These are phyloP conservation scores for Fragum sueziense DNA, from an alignment of 2,888 invertebrate species.

Conservation along the genomic window DNA sequence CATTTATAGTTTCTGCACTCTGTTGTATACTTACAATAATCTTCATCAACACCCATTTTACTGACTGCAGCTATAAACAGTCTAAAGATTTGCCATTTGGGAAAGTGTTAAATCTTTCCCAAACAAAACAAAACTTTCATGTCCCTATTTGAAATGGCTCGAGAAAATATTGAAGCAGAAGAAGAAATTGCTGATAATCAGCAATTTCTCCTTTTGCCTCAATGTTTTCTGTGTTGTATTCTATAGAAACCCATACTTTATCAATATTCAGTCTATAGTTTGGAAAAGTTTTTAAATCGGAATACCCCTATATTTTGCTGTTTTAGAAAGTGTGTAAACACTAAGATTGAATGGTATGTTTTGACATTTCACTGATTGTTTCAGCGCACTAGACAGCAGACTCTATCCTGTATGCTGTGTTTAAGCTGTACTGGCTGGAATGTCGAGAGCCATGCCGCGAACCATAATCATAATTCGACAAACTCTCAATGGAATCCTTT, in stretches of 20 bases:
- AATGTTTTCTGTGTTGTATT: no score
- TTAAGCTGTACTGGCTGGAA: conserved; percentile 59
- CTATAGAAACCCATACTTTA: neutral
- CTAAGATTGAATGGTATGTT: neutral
- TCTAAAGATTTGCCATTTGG: no score
- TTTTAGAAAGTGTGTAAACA: neutral
- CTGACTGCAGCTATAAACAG: neutral
- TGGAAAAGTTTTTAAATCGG: neutral
- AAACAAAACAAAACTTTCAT: no score
- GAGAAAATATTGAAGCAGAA: no score
- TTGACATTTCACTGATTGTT: neutral
- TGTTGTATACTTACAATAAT: no score
- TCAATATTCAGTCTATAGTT: neutral
- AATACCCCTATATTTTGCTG: neutral
- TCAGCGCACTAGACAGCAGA: conserved; percentile 52
- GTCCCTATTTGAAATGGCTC: no score
- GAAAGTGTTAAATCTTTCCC: no score
- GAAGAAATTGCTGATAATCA: no score
- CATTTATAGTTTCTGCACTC: neutral
- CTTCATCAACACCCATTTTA: neutral
- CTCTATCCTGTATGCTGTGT: conserved; percentile 54
- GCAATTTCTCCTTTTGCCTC: no score
- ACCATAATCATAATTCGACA: conserved; percentile 48
- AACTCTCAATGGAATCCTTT: conserved; percentile 47
- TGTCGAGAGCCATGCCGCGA: conserved; percentile 48